Conservation (phyloP, 2,797 vertebrate genomes). For the Falco naumanni region DNA sequence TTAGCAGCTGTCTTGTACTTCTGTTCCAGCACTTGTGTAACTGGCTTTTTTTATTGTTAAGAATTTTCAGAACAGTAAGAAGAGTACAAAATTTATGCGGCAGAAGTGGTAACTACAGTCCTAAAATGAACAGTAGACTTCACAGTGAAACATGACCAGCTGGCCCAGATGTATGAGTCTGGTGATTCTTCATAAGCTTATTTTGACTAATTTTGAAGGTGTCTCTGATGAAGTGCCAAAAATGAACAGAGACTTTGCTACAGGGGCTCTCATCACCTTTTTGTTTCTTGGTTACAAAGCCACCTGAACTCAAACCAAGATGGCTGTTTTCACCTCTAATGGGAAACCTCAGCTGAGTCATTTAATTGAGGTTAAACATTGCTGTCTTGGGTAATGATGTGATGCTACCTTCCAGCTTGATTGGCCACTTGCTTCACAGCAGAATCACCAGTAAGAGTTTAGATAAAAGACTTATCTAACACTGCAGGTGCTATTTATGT, state of each 20-base stretch:
- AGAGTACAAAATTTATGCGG: neutral
- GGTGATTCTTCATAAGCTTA: neutral
- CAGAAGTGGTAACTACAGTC: neutral
- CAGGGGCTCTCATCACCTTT: neutral
- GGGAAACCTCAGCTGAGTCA: neutral
- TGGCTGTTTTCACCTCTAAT: neutral
- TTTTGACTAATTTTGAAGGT: slow-evolving; percentile 19
- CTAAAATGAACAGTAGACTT: slow-evolving; percentile 12
- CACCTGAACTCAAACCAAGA: neutral
- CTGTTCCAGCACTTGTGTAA: neutral
- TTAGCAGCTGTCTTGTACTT: neutral
- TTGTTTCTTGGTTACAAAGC: neutral
- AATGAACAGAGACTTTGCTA: neutral
- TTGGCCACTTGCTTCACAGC: neutral
- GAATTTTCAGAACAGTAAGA: neutral
- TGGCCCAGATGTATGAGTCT: neutral
- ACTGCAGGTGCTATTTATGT: neutral
- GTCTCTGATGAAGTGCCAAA: neutral
- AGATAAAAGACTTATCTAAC: neutral
- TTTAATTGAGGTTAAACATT: neutral
- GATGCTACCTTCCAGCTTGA: neutral
- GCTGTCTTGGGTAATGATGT: neutral
- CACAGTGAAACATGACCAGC: neutral
- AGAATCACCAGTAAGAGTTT: neutral
- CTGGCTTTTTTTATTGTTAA: neutral